Evolutionary conservation across 2,888 invertebrate species (phyloP).

Genomic region (Tipula vernalis): DNA sequence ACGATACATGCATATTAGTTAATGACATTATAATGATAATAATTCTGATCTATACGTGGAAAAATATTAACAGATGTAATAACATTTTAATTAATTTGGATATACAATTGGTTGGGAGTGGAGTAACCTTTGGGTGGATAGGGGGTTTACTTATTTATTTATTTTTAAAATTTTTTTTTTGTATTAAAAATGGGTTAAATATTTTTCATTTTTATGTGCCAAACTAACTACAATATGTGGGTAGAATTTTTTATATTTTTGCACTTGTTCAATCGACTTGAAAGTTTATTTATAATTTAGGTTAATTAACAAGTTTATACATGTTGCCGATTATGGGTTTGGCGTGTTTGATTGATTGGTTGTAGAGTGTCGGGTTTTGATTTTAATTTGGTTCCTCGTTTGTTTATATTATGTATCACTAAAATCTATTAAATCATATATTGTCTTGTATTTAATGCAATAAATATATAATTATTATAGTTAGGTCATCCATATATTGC

Average conservation of each 20-base stretch:
- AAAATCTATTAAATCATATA: background rate
- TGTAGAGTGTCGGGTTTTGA: background rate
- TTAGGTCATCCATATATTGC: background rate
- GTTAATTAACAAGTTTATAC: background rate
- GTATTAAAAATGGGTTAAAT: background rate
- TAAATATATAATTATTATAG: background rate
- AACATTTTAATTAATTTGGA: background rate
- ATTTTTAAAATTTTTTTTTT: background rate
- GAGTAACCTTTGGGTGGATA: background rate
- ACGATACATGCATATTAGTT: background rate
- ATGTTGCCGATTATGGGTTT: background rate
- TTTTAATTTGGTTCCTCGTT: background rate
- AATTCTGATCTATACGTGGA: background rate
- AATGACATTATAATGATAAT: background rate
- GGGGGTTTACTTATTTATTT: background rate
- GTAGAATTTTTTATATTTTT: background rate
- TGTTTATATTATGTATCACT: background rate
- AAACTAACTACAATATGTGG: background rate
- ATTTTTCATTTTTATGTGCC: background rate
- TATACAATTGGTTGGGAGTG: background rate
- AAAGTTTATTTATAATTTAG: background rate
- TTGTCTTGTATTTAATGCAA: background rate
- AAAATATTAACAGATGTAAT: background rate
- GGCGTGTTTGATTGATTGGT: background rate
- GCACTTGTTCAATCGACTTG: background rate